Conservation (phyloP, 2,888 invertebrate species). For the Acanthosepion pharaonis region DNA sequence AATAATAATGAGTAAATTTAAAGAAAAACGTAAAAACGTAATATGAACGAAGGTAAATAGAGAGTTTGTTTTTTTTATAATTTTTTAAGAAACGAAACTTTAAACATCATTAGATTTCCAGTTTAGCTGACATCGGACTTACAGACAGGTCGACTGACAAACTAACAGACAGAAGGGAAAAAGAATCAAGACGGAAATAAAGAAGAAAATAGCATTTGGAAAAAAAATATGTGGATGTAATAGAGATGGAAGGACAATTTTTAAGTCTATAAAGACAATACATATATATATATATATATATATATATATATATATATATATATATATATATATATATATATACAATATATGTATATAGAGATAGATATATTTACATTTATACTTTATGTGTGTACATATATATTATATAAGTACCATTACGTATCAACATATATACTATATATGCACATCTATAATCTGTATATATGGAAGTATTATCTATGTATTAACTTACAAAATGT, state of each 20-base stretch:
- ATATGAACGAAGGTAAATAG: not conserved
- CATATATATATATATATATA: not conserved
- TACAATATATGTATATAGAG: not conserved
- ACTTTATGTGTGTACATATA: not conserved
- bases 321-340: not conserved
- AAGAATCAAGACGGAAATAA: not conserved
- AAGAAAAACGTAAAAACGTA: not conserved
- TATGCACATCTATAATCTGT: not conserved
- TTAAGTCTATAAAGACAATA: too few relatives aligned
- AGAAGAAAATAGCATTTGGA: not conserved
- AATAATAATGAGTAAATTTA: not conserved
- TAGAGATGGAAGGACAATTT: too few relatives aligned
- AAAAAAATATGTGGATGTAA: not conserved
- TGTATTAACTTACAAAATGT: not conserved
- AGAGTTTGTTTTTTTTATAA: not conserved
- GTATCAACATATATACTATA: not conserved
- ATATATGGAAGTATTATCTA: not conserved
- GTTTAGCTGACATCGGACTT: not conserved
- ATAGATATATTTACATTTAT: conserved; percentile 11
- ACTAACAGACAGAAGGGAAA: not conserved
- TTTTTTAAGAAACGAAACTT: not conserved
- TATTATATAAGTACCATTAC: not conserved
- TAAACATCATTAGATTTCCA: not conserved
- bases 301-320: conserved; percentile 40
- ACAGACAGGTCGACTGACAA: not conserved